Evolutionary conservation across 2,113 vertebrate species (phyloP).

Genomic region (Corvus hawaiiensis): DNA sequence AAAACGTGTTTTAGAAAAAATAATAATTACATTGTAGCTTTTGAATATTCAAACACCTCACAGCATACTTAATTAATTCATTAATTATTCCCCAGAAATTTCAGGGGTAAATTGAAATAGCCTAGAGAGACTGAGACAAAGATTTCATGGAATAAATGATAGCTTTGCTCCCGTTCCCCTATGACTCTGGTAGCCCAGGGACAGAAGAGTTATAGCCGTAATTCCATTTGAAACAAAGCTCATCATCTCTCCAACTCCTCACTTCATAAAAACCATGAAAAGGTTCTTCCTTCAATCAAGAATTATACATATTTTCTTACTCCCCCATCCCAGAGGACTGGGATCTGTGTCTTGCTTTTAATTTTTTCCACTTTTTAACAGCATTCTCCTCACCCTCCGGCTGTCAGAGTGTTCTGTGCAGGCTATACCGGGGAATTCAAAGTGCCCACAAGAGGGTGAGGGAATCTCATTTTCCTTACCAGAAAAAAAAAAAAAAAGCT

Average conservation of each 20-base stretch:
- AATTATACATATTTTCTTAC: constrained; percentile 23
- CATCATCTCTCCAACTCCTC: constrained; percentile 14
- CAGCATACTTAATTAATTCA: constrained; percentile 66
- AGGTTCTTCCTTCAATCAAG: constrained; percentile 6
- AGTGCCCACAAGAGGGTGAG: constrained; percentile 12
- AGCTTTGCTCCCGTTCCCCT: constrained; percentile 44
- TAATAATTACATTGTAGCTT: constrained; percentile 62
- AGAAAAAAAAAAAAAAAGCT: background rate
- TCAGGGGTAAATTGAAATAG: constrained; percentile 61
- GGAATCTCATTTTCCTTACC: background rate
- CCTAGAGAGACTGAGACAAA: constrained; percentile 62
- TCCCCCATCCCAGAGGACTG: background rate
- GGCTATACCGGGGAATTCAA: background rate
- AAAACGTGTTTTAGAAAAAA: constrained; percentile 62
- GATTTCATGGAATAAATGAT: constrained; percentile 49
- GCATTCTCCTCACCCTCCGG: background rate
- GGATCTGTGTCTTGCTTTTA: background rate
- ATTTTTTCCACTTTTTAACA: background rate
- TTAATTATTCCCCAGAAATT: constrained; percentile 70
- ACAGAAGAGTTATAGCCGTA: constrained; percentile 45
- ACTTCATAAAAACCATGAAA: constrained; percentile 23
- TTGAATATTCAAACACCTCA: constrained; percentile 67
- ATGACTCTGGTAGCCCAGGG: constrained; percentile 47
- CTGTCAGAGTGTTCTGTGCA: background rate
- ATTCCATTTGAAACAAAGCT: constrained; percentile 37